These are phyloP conservation scores for Helobdella robusta DNA, from an alignment of 2,888 invertebrate species.

Conservation along the genomic window DNA sequence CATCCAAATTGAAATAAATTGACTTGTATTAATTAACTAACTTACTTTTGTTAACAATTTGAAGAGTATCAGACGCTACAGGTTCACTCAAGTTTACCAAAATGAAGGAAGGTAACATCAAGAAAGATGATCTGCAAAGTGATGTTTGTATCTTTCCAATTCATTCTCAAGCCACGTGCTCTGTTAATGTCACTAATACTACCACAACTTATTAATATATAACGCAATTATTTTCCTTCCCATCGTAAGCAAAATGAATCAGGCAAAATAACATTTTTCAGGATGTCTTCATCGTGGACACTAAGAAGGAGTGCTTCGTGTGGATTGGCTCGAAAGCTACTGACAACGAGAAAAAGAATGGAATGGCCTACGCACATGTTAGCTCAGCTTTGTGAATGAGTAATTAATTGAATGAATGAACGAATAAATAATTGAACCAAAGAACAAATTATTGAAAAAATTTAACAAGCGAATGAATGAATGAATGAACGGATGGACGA, in stretches of 20 bases:
- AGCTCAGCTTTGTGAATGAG: conserved; percentile 37
- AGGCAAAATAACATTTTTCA: too few species aligned
- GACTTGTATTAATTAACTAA: too few species aligned
- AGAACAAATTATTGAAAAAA: neutral
- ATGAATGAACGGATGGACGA: neutral
- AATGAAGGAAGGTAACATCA: conserved; percentile 25
- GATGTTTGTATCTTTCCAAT: conserved; percentile 38
- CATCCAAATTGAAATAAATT: neutral
- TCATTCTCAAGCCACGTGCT: too few species aligned
- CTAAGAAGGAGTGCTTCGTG: conserved; percentile 41
- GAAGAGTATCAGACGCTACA: conserved; percentile 37
- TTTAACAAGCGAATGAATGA: neutral
- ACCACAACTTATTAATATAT: too few species aligned
- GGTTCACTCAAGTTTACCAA: conserved; percentile 38
- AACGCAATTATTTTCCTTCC: too few species aligned
- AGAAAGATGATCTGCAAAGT: conserved; percentile 37
- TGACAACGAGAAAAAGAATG: conserved; percentile 42
- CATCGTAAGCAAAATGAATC: too few species aligned
- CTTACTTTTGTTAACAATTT: neutral
- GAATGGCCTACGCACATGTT: conserved; percentile 47
- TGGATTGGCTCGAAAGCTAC: conserved; percentile 46
- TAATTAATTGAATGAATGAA: neutral
- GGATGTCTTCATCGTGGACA: conserved; percentile 47
- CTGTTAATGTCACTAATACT: too few species aligned
- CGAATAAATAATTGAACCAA: neutral